phyloP scores from a whole-genome alignment of 1,140 invertebrate species.

The Luehdorfia chinensis region DNA sequence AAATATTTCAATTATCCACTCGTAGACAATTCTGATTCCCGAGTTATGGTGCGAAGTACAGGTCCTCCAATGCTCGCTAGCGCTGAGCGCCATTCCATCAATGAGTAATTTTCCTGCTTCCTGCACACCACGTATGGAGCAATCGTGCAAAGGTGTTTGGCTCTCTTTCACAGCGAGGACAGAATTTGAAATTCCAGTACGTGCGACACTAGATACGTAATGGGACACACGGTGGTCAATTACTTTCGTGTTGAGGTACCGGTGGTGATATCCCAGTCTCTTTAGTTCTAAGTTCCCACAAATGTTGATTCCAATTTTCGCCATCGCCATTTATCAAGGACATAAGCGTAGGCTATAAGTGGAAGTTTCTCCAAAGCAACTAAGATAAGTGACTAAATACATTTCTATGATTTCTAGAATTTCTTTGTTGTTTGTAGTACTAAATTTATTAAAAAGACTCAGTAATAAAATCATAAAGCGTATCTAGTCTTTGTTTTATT shows the following conservation, averaged over 20 bases:
- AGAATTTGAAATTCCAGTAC: slow-evolving; percentile 85
- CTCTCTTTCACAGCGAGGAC: slow-evolving; percentile 78
- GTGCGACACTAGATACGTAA: slow-evolving; percentile 81
- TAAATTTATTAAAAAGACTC: too few species aligned
- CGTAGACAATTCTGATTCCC: slow-evolving; percentile 75
- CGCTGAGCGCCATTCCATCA: slow-evolving; percentile 79
- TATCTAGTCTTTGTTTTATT: too few species aligned
- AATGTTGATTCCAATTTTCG: slow-evolving; percentile 78
- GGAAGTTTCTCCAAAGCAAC: slow-evolving; percentile 81
- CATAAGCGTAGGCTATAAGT: slow-evolving; percentile 78
- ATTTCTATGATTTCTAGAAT: too few species aligned
- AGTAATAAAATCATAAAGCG: too few species aligned
- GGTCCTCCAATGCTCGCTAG: slow-evolving; percentile 81
- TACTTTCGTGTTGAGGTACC: slow-evolving; percentile 64
- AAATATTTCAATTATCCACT: slow-evolving; percentile 72
- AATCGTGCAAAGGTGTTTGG: slow-evolving; percentile 65
- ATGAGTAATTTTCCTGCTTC: slow-evolving; percentile 71
- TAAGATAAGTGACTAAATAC: slow-evolving; percentile 80
- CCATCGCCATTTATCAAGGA: slow-evolving; percentile 79
- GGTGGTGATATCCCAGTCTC: slow-evolving; percentile 75
- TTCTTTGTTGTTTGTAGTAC: too few species aligned
- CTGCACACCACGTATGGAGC: slow-evolving; percentile 53
- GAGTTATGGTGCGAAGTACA: slow-evolving; percentile 79
- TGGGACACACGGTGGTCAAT: slow-evolving; percentile 82
- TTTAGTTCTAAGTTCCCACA: slow-evolving; percentile 78